Evolutionary conservation across 2,113 vertebrate genomes (phyloP).

Genomic region (Dryoscopus gambensis): DNA sequence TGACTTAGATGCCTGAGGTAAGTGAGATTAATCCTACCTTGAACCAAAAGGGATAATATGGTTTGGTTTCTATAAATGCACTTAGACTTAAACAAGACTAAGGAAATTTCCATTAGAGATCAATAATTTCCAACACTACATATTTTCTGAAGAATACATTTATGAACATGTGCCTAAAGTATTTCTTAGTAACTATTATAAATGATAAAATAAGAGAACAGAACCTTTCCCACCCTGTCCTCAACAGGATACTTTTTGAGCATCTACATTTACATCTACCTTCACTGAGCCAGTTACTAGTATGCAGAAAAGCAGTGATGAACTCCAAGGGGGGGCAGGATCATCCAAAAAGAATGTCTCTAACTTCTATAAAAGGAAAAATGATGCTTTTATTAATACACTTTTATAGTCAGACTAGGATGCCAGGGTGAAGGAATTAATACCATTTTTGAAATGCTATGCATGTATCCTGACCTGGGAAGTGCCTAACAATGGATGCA

Average conservation of each 20-base stretch:
- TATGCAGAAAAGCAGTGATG: slow-evolving; percentile 16
- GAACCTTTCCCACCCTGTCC: background rate
- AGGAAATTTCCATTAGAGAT: background rate
- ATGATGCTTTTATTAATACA: background rate
- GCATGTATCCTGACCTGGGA: slow-evolving; percentile 42
- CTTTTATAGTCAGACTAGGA: slow-evolving; percentile 29
- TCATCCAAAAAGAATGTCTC: background rate
- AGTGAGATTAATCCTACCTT: slow-evolving; percentile 29
- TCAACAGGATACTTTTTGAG: slow-evolving; percentile 51
- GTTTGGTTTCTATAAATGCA: background rate
- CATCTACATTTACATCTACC: slow-evolving; percentile 30
- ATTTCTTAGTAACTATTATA: background rate
- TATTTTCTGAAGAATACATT: background rate
- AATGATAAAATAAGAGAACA: background rate
- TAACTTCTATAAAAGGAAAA: background rate
- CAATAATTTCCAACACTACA: background rate
- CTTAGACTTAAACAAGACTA: background rate
- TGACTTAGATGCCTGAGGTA: slow-evolving; percentile 36
- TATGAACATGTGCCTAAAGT: background rate
- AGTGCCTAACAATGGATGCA: slow-evolving; percentile 52
- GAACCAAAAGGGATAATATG: background rate
- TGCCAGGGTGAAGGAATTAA: background rate
- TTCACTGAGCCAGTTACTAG: slow-evolving; percentile 15
- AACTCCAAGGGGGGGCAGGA: background rate
- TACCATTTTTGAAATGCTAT: slow-evolving; percentile 36